Evolutionary conservation across 2,888 invertebrate species (phyloP).

Genomic region (Aelia acuminata): DNA sequence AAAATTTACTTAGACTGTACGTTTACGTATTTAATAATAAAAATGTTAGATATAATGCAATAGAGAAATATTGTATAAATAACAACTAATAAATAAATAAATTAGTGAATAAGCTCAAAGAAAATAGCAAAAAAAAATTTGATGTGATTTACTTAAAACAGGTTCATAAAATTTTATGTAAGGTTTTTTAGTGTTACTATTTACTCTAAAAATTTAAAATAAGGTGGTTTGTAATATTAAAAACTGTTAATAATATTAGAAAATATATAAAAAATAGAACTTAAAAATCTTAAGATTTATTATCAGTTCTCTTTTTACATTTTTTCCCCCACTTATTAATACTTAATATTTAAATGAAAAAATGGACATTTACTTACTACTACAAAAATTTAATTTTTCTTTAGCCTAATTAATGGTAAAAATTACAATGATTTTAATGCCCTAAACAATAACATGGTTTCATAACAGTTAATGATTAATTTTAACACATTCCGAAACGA

Average conservation of each 20-base stretch:
- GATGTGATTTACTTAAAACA: no score
- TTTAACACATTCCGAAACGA: neutral
- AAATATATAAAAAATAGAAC: neutral
- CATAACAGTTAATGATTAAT: neutral
- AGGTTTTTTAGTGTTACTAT: neutral
- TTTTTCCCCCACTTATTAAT: neutral
- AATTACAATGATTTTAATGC: neutral
- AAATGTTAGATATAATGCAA: neutral
- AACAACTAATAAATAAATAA: no score
- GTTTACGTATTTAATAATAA: neutral
- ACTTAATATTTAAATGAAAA: conserved; percentile 10
- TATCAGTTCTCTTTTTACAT: conserved; percentile 37
- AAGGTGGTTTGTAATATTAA: neutral
- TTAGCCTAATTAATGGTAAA: neutral
- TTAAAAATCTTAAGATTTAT: neutral
- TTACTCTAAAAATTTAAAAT: neutral
- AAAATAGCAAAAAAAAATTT: no score
- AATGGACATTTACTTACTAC: conserved; percentile 41
- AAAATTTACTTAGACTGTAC: neutral
- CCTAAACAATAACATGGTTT: neutral
- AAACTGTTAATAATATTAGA: neutral
- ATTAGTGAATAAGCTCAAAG: no score
- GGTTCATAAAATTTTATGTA: neutral
- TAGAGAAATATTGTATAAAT: no score
- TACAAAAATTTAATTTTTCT: neutral